Evolutionary conservation across 2,797 vertebrate species (phyloP).

Genomic region (Bucorvus abyssinicus): DNA sequence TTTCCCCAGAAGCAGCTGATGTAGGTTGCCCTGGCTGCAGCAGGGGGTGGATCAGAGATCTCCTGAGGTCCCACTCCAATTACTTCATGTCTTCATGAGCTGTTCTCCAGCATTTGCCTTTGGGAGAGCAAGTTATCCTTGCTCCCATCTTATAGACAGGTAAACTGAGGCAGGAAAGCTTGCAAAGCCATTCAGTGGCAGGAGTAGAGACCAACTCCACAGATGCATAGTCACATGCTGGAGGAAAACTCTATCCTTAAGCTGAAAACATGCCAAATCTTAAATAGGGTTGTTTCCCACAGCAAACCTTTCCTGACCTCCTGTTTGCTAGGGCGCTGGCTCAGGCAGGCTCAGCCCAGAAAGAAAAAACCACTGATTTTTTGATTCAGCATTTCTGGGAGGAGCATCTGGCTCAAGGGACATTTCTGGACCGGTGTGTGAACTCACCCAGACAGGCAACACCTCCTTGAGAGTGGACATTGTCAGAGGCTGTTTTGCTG

Average conservation of each 20-base stretch:
- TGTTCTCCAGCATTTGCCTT: not conserved
- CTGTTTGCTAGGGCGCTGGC: not conserved
- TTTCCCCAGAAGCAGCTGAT: not conserved
- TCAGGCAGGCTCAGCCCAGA: not conserved
- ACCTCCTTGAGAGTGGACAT: not conserved
- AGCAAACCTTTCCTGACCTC: not conserved
- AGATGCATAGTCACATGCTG: not conserved
- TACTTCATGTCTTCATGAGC: not conserved
- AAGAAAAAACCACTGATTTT: not conserved
- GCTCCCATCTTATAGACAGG: not conserved
- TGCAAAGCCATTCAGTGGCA: not conserved
- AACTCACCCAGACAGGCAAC: not conserved
- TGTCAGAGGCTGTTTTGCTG: not conserved
- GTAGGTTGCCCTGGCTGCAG: not conserved
- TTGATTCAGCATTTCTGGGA: not conserved
- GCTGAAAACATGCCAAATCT: not conserved
- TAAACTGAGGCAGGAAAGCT: not conserved
- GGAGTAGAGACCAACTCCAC: not conserved
- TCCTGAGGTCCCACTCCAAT: not conserved
- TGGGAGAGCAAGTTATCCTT: not conserved
- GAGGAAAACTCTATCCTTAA: not conserved
- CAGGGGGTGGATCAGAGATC: not conserved
- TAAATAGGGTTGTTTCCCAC: not conserved
- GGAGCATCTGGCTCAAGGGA: not conserved
- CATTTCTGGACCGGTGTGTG: not conserved